Conservation (phyloP, 2,113 vertebrate species). For the Parotia lawesii region DNA sequence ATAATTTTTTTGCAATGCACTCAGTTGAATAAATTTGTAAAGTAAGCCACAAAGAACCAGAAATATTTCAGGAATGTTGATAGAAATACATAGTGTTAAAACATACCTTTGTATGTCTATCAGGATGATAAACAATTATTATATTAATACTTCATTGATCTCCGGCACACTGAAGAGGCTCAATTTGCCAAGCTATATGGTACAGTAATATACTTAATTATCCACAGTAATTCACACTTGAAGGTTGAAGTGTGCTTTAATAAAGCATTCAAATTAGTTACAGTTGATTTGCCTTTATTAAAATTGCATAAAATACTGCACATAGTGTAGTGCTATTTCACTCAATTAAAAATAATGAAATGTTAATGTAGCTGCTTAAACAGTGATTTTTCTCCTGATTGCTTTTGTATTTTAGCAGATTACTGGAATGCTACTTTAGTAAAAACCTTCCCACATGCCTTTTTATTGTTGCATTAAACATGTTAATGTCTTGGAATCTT, state of each 20-base stretch:
- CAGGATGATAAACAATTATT: not conserved
- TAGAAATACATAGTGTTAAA: not conserved
- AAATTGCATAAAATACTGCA: slow-evolving; percentile 45
- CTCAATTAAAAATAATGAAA: slow-evolving; percentile 64
- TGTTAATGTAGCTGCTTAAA: slow-evolving; percentile 53
- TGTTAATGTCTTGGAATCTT: not conserved
- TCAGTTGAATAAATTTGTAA: not conserved
- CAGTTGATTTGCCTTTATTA: slow-evolving; percentile 43
- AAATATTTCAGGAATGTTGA: not conserved
- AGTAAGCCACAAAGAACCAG: not conserved
- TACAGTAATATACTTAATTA: slow-evolving; percentile 45
- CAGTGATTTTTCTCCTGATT: slow-evolving; percentile 31
- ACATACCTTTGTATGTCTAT: not conserved
- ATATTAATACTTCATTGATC: slow-evolving; percentile 34
- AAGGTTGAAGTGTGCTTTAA: slow-evolving; percentile 46
- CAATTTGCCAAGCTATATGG: slow-evolving; percentile 30
- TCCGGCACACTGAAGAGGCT: not conserved
- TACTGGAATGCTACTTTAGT: not conserved
- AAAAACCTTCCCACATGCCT: not conserved
- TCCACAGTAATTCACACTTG: slow-evolving; percentile 27
- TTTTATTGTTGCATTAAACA: slow-evolving; percentile 17
- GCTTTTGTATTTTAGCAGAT: slow-evolving; percentile 48
- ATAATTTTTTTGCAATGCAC: not conserved
- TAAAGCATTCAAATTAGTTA: slow-evolving; percentile 49
- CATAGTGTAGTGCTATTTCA: slow-evolving; percentile 30